These are phyloP conservation scores for Calypte anna DNA, from an alignment of 2,113 vertebrate species.

Conservation along the genomic window DNA sequence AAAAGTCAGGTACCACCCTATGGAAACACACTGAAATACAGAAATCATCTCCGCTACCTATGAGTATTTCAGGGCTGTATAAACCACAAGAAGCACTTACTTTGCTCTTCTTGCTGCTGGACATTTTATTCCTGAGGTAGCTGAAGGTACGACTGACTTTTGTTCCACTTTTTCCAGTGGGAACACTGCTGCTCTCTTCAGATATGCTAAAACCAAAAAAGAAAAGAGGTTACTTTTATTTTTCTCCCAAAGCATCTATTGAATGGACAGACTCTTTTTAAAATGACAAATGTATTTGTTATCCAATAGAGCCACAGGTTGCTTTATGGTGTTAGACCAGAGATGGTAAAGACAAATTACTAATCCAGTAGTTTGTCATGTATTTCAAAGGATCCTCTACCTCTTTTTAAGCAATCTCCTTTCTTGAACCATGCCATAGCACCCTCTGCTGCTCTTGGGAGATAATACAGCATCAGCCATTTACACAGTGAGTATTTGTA, in stretches of 20 bases:
- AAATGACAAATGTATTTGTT: not conserved
- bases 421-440: not conserved
- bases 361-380: not conserved
- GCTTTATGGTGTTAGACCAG: not conserved
- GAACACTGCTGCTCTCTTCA: slow-evolving; percentile 83
- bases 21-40: not conserved
- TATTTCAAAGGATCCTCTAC: not conserved
- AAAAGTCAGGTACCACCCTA: not conserved
- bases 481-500: not conserved
- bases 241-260: not conserved
- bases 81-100: slow-evolving; percentile 74
- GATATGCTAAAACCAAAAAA: slow-evolving; percentile 81
- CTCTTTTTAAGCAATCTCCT: not conserved
- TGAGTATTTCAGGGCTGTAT: not conserved
- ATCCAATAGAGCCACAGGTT: fast-evolving
- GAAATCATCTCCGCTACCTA: not conserved
- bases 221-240: not conserved
- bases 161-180: slow-evolving; percentile 81
- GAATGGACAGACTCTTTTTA: not conserved
- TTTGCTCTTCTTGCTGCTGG: slow-evolving; percentile 91
- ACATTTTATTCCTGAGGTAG: slow-evolving; percentile 99
- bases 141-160: slow-evolving; percentile 98
- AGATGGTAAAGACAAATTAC: not conserved
- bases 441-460: slow-evolving; percentile 22
- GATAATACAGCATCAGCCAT: not conserved